Percentiles rank a stretch among this genome's conserved stretches.
These are phyloP conservation scores for Papilio helenus DNA, from an alignment of 1,140 invertebrate species.

Conservation along the genomic window DNA sequence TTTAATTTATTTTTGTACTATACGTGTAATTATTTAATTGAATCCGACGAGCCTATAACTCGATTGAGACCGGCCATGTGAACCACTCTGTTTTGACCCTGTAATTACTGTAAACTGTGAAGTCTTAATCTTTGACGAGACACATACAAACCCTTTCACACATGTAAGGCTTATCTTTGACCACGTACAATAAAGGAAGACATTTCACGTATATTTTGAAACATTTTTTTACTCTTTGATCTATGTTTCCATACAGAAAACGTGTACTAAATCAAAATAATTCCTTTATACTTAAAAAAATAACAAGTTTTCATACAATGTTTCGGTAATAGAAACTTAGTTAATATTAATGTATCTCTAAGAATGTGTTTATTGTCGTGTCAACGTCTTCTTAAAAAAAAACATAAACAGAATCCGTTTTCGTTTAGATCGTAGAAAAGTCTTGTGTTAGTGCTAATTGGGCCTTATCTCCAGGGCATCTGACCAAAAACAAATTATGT, in stretches of 20 bases:
- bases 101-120: slow-evolving; percentile 27
- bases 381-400: slow-evolving; percentile 10
- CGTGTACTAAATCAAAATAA: too few species aligned
- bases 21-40: slow-evolving; percentile 34
- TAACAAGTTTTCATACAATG: neutral
- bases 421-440: slow-evolving; percentile 42
- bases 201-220: neutral
- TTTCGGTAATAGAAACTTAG: neutral
- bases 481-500: slow-evolving; percentile 14
- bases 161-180: neutral
- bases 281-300: too few species aligned
- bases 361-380: neutral
- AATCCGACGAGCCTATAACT: neutral
- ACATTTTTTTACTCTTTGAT: neutral
- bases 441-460: slow-evolving; percentile 43
- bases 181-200: neutral
- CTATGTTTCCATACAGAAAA: too few species aligned
- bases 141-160: neutral
- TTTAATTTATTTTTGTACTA: slow-evolving; percentile 5
- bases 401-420: slow-evolving; percentile 39
- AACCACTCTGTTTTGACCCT: neutral
- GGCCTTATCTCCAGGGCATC: slow-evolving; percentile 24
- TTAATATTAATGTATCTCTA: neutral
- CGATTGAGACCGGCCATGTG: slow-evolving; percentile 30
- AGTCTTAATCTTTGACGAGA: slow-evolving; percentile 19